phyloP scores from a whole-genome alignment of 2,113 vertebrate genomes.

The Dolichallabes microphthalmus region DNA sequence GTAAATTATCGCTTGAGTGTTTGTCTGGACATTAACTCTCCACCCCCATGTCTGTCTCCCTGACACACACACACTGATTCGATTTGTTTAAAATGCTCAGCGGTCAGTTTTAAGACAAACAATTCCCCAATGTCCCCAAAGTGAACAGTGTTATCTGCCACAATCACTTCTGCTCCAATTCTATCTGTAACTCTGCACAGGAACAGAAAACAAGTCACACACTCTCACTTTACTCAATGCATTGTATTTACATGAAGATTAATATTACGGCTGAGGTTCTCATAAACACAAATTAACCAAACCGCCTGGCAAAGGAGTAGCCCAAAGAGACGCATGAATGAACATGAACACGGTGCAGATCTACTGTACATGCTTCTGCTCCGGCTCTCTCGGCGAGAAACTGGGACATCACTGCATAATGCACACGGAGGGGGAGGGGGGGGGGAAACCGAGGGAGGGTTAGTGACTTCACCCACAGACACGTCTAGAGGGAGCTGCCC shows the following conservation, averaged over 20 bases:
- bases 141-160: background rate
- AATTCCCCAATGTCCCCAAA: background rate
- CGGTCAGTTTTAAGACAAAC: background rate
- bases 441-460: background rate
- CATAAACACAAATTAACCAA: background rate
- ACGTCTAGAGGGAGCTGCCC: background rate
- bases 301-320: background rate
- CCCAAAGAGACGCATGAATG: background rate
- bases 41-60: background rate
- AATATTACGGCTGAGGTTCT: background rate
- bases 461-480: background rate
- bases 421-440: background rate
- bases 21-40: background rate
- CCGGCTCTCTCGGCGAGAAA: background rate
- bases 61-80: background rate
- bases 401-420: constrained; percentile 11
- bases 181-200: background rate
- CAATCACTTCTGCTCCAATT: background rate
- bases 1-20: background rate
- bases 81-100: background rate
- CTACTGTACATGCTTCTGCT: background rate
- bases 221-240: background rate
- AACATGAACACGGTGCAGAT: background rate
- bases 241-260: background rate
- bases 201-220: background rate